Evolutionary conservation across 2,888 invertebrate species (phyloP).

Genomic region (Branchipolynoe longqiensis): DNA sequence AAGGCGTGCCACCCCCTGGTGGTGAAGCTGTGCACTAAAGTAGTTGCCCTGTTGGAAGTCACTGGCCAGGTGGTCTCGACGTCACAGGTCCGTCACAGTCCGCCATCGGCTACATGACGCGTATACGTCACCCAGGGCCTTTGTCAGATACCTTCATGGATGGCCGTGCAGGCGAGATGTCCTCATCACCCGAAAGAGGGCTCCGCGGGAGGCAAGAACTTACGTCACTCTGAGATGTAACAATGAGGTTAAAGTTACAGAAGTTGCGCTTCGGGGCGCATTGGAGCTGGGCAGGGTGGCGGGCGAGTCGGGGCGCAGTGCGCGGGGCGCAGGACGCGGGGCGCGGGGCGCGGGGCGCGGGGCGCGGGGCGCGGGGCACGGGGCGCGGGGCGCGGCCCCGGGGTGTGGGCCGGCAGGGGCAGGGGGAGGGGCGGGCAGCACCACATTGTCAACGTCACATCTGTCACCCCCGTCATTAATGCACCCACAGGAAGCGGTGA

Average conservation of each 20-base stretch:
- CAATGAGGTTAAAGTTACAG: constrained; percentile 40
- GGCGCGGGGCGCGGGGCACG: not conserved
- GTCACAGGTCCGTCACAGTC: too few relatives aligned
- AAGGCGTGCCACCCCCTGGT: too few relatives aligned
- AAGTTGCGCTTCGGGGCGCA: not conserved
- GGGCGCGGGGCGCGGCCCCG: not conserved
- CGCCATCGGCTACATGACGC: too few relatives aligned
- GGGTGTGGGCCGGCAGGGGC: not conserved
- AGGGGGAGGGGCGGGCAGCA: constrained; percentile 9
- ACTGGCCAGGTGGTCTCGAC: too few relatives aligned
- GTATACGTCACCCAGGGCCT: too few relatives aligned
- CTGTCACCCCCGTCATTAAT: constrained; percentile 43
- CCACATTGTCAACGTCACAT: constrained; percentile 54
- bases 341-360: not conserved
- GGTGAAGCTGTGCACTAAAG: too few relatives aligned
- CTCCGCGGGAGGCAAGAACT: not conserved
- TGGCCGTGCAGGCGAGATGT: not conserved
- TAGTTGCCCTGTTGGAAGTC: too few relatives aligned
- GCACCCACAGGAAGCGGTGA: constrained; percentile 14
- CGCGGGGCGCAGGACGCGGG: not conserved
- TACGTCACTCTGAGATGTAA: constrained; percentile 31
- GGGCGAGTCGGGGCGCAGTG: not conserved
- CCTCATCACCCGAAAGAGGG: not conserved
- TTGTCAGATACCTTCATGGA: too few relatives aligned
- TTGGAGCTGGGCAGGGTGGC: not conserved